phyloP scores from a whole-genome alignment of 2,113 vertebrate genomes.

The Illadopsis cleaveri region DNA sequence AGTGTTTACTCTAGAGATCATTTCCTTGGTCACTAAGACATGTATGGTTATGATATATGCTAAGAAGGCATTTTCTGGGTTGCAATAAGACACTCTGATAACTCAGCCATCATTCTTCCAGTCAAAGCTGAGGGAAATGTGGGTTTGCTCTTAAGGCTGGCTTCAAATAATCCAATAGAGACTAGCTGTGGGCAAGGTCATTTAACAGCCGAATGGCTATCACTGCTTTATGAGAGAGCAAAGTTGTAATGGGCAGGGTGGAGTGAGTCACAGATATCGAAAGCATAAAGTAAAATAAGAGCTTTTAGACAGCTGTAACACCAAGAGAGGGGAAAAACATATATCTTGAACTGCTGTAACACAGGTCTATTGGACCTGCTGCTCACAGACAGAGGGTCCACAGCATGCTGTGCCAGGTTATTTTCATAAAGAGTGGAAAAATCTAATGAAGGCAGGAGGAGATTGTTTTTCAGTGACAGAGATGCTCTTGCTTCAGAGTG shows the following conservation, averaged over 20 bases:
- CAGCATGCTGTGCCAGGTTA: background rate
- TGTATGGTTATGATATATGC: background rate
- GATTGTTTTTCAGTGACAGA: background rate
- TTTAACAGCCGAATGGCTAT: background rate
- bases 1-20: background rate
- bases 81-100: background rate
- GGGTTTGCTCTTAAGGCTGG: background rate
- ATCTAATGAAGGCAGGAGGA: background rate
- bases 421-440: background rate
- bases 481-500: background rate
- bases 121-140: slow-evolving; percentile 7
- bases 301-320: background rate
- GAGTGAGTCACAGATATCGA: background rate
- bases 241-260: background rate
- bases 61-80: slow-evolving; percentile 19
- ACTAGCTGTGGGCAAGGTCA: slow-evolving; percentile 49
- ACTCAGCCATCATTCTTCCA: background rate
- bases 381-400: background rate
- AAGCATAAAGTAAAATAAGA: slow-evolving; percentile 10
- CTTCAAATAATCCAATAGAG: slow-evolving; percentile 1
- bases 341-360: background rate
- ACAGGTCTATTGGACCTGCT: background rate
- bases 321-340: background rate
- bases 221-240: background rate
- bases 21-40: slow-evolving; percentile 4